Evolutionary conservation across 35 echinoderm and acorn worm genomes (phyloP).

Genomic region (Stichopus chloronotus): DNA sequence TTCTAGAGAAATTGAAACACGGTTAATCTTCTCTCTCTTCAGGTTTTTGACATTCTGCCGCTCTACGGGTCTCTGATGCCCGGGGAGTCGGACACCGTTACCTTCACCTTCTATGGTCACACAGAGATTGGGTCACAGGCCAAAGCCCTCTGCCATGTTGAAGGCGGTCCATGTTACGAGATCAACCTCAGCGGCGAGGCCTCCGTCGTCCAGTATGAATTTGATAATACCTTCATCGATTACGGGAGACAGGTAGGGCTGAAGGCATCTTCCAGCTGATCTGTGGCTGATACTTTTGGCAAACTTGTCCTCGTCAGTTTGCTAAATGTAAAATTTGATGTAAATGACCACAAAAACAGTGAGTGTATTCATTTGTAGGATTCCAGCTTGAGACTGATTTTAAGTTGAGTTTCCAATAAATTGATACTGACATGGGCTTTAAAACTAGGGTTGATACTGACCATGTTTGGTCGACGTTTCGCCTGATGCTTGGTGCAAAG

Average conservation of each 20-base stretch:
- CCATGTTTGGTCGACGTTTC: too few relatives aligned
- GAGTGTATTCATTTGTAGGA: too few relatives aligned
- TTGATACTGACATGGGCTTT: too few relatives aligned
- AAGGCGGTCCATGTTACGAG: slow-evolving; percentile 97
- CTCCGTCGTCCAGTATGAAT: slow-evolving; percentile 93
- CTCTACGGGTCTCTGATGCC: slow-evolving; percentile 91
- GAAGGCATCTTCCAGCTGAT: background rate
- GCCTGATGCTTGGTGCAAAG: too few relatives aligned
- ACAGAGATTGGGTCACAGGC: slow-evolving; percentile 93
- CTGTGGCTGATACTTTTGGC: too few relatives aligned
- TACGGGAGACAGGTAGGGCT: slow-evolving; percentile 87
- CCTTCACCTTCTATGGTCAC: slow-evolving; percentile 99
- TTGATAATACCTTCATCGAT: slow-evolving; percentile 93
- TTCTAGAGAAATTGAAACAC: too few relatives aligned
- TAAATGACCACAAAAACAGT: too few relatives aligned
- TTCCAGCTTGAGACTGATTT: too few relatives aligned
- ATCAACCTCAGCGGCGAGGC: slow-evolving; percentile 84
- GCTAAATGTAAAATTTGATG: too few relatives aligned
- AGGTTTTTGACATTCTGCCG: slow-evolving; percentile 98
- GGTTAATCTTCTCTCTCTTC: background rate
- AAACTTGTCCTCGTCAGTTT: too few relatives aligned
- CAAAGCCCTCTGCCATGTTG: slow-evolving; percentile 92
- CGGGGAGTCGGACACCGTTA: slow-evolving; percentile 94
- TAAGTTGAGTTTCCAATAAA: too few relatives aligned
- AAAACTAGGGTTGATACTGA: too few relatives aligned